Evolutionary conservation across 2,113 vertebrate species (phyloP).

Genomic region (Crotalus viridis): DNA sequence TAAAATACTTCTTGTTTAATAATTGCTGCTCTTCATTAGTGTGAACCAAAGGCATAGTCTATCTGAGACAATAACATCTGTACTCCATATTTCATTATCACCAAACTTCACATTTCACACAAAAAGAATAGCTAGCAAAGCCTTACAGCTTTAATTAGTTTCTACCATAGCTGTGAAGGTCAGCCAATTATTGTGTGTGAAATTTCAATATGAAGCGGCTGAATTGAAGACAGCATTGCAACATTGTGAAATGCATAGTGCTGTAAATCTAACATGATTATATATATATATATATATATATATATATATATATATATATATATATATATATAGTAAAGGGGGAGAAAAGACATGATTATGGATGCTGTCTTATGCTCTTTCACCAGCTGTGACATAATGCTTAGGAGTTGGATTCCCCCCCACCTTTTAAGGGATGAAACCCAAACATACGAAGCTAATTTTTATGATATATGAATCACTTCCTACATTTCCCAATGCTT

Average conservation of each 20-base stretch:
- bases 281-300: too few species aligned
- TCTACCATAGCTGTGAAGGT: slow-evolving; percentile 95
- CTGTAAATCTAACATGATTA: slow-evolving; percentile 59
- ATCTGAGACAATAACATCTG: slow-evolving; percentile 80
- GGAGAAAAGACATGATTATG: slow-evolving; percentile 41
- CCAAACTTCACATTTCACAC: slow-evolving; percentile 91
- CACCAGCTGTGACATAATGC: slow-evolving; percentile 53
- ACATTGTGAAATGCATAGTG: slow-evolving; percentile 61
- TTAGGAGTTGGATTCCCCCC: slow-evolving; percentile 35
- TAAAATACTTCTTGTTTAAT: slow-evolving; percentile 76
- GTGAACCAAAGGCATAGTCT: slow-evolving; percentile 75
- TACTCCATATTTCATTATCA: slow-evolving; percentile 93
- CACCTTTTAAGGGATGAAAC: not conserved
- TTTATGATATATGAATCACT: not conserved
- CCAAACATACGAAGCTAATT: slow-evolving; percentile 1
- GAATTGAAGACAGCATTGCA: slow-evolving; percentile 73
- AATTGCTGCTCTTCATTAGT: slow-evolving; percentile 78
- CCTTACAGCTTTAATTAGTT: slow-evolving; percentile 98
- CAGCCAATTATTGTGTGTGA: slow-evolving; percentile 97
- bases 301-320: too few species aligned
- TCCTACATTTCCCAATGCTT: not conserved
- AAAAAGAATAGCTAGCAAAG: slow-evolving; percentile 82
- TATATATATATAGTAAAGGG: too few species aligned
- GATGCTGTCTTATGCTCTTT: slow-evolving; percentile 44
- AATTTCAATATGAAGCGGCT: slow-evolving; percentile 85